Percentiles rank a stretch among this genome's conserved stretches.
Conservation (phyloP, 1,140 invertebrate genomes). For the Brevipalpus yothersi region DNA sequence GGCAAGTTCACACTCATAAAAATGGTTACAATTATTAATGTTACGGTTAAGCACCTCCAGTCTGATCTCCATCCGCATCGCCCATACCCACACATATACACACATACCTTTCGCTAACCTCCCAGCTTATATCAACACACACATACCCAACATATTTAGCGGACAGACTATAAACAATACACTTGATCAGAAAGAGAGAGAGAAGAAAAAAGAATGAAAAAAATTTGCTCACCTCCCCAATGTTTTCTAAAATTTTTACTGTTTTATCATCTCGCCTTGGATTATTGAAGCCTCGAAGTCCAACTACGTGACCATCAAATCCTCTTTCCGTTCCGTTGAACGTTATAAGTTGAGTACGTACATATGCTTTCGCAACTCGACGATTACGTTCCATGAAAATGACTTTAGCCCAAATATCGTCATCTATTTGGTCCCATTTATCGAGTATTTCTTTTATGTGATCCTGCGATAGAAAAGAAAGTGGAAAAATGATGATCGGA, state of each 20-base stretch:
- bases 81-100: too few relatives aligned
- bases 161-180: too few relatives aligned
- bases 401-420: neutral
- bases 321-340: neutral
- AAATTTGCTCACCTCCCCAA: neutral
- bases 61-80: too few relatives aligned
- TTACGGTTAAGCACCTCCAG: too few relatives aligned
- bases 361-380: neutral
- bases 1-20: too few relatives aligned
- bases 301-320: neutral
- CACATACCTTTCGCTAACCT: too few relatives aligned
- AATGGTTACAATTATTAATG: too few relatives aligned
- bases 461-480: conserved; percentile 33
- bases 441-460: conserved; percentile 50
- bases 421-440: neutral
- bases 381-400: neutral
- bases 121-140: too few relatives aligned
- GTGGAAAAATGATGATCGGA: too few relatives aligned
- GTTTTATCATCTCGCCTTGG: neutral
- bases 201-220: neutral
- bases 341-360: neutral
- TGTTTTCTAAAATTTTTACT: neutral
- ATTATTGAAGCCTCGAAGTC: neutral
- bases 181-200: too few relatives aligned
- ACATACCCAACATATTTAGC: too few relatives aligned